Conservation (phyloP, 2,113 vertebrate genomes). For the Propithecus coquereli region DNA sequence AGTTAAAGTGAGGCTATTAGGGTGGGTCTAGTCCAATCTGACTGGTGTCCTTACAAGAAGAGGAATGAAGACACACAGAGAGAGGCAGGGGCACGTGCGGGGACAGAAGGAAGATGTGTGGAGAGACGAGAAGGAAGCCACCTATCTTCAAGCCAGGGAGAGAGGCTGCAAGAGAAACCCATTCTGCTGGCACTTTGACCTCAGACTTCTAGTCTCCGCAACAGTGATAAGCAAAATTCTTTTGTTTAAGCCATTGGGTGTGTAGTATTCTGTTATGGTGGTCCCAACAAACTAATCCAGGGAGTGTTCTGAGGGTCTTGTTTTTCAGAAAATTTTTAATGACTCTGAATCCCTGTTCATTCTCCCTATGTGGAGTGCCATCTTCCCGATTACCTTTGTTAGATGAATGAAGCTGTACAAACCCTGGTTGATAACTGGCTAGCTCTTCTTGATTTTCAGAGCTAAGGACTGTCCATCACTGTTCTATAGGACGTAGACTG, state of each 20-base stretch:
- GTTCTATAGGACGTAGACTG: neutral
- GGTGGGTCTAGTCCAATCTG: neutral
- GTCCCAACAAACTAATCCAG: neutral
- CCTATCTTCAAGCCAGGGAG: neutral
- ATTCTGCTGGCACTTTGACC: neutral
- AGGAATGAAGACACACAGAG: neutral
- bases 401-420: conserved; percentile 49
- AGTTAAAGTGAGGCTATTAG: neutral
- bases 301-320: neutral
- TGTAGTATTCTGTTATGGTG: neutral
- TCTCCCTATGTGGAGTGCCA: neutral
- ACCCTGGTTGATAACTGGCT: neutral
- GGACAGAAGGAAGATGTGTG: neutral
- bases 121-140: neutral
- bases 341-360: conserved; percentile 9
- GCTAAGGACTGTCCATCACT: neutral
- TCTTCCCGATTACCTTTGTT: conserved; percentile 47
- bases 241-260: neutral
- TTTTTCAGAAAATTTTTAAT: conserved; percentile 64
- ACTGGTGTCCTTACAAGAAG: neutral
- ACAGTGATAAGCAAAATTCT: neutral
- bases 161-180: neutral
- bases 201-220: neutral
- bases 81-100: neutral
- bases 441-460: conserved; percentile 39